Evolutionary conservation across 2,888 invertebrate genomes (phyloP).

Genomic region (Miltochrista miniata): DNA sequence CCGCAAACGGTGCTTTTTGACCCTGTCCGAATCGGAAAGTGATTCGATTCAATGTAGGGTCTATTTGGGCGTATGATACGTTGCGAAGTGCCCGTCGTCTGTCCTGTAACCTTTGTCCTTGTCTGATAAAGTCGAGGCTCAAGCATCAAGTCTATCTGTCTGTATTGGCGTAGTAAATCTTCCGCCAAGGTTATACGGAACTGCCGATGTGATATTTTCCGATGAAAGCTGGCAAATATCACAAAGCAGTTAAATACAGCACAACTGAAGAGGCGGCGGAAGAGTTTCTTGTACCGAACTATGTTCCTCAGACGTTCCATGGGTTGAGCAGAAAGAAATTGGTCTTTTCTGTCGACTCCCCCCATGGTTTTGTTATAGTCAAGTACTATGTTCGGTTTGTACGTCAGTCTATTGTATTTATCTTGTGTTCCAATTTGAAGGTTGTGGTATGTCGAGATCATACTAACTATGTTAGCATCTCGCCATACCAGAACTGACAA

Average conservation of each 20-base stretch:
- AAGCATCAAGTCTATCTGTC: constrained; percentile 20
- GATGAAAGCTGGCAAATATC: constrained; percentile 11
- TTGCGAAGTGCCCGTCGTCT: not conserved
- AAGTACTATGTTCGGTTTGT: constrained; percentile 16
- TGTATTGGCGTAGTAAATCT: constrained; percentile 15
- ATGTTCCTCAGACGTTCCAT: constrained; percentile 21
- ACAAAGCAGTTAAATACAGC: constrained; percentile 24
- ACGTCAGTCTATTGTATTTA: constrained; percentile 20
- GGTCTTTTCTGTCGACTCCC: constrained; percentile 41
- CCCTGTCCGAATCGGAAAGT: not conserved
- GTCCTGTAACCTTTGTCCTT: not conserved
- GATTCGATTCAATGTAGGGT: not conserved
- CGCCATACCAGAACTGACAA: not conserved
- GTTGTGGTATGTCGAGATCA: constrained; percentile 32
- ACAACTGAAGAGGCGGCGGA: constrained; percentile 15
- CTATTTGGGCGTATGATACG: not conserved
- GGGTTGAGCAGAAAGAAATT: constrained; percentile 32
- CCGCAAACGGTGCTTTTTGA: not conserved
- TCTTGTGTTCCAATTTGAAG: constrained; percentile 10
- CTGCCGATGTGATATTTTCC: constrained; percentile 15
- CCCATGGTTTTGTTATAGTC: constrained; percentile 39
- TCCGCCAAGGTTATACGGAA: constrained; percentile 21
- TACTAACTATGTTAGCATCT: constrained; percentile 25
- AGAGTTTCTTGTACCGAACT: constrained; percentile 28
- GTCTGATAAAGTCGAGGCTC: constrained; percentile 7